Evolutionary conservation across 2,888 invertebrate genomes (phyloP).

Genomic region (Cantharis lateralis): DNA sequence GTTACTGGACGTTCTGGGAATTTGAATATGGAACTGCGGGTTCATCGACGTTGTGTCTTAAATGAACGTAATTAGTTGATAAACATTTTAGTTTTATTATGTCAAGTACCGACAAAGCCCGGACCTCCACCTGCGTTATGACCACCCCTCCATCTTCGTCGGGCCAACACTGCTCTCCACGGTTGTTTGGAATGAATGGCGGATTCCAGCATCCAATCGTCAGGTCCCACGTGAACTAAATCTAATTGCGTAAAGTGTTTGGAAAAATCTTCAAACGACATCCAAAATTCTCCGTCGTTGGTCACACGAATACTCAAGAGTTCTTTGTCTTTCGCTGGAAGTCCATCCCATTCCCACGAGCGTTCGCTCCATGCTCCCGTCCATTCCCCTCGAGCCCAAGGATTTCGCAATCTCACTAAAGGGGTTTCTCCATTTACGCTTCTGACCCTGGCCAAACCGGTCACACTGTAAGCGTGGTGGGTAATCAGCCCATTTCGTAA

Average conservation of each 20-base stretch:
- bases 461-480: conserved; percentile 71
- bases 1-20: conserved; percentile 65
- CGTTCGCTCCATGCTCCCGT: conserved; percentile 74
- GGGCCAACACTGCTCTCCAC: conserved; percentile 72
- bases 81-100: not conserved
- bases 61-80: conserved; percentile 6
- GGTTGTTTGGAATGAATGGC: conserved; percentile 70
- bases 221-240: conserved; percentile 76
- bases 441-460: conserved; percentile 71
- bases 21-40: conserved; percentile 72
- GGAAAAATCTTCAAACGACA: conserved; percentile 73
- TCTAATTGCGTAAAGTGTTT: conserved; percentile 69
- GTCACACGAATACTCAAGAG: conserved; percentile 64
- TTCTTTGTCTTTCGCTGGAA: conserved; percentile 67
- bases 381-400: conserved; percentile 72
- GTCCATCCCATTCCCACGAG: conserved; percentile 71
- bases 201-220: conserved; percentile 74
- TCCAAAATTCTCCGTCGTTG: conserved; percentile 76
- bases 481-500: conserved; percentile 68
- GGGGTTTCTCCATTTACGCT: conserved; percentile 63
- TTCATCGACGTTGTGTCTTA: conserved; percentile 70
- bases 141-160: conserved; percentile 69
- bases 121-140: conserved; percentile 76
- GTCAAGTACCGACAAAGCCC: conserved; percentile 57
- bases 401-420: conserved; percentile 67